phyloP scores from a whole-genome alignment of 2,797 vertebrate species.

The Babyrousa celebensis region DNA sequence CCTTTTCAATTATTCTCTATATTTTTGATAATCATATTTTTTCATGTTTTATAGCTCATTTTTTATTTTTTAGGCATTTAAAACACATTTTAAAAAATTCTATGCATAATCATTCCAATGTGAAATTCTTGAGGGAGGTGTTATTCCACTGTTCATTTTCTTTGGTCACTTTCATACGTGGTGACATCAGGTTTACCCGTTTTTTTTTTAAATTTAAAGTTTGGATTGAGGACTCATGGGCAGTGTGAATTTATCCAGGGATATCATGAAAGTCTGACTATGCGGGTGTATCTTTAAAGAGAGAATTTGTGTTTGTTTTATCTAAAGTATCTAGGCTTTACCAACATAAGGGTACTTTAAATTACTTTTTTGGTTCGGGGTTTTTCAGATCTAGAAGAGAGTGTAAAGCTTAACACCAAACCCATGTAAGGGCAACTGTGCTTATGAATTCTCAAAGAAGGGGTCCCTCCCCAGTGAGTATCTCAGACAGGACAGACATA shows the following conservation, averaged over 20 bases:
- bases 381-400: neutral
- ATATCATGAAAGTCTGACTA: neutral
- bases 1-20: neutral
- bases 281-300: neutral
- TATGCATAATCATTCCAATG: neutral
- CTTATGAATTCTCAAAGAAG: neutral
- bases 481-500: neutral
- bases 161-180: neutral
- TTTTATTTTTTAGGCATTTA: neutral
- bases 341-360: neutral
- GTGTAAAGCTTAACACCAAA: neutral
- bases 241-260: neutral
- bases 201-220: neutral
- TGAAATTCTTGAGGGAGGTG: neutral
- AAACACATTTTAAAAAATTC: neutral
- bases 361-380: neutral
- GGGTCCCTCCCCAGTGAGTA: neutral
- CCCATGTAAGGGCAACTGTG: neutral
- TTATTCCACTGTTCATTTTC: neutral
- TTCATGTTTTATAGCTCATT: neutral
- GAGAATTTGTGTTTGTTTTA: neutral
- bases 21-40: neutral
- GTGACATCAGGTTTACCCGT: neutral
- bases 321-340: neutral
- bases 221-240: neutral